Conservation (phyloP, 2,888 invertebrate species). For the Drosophila fungiperda region DNA sequence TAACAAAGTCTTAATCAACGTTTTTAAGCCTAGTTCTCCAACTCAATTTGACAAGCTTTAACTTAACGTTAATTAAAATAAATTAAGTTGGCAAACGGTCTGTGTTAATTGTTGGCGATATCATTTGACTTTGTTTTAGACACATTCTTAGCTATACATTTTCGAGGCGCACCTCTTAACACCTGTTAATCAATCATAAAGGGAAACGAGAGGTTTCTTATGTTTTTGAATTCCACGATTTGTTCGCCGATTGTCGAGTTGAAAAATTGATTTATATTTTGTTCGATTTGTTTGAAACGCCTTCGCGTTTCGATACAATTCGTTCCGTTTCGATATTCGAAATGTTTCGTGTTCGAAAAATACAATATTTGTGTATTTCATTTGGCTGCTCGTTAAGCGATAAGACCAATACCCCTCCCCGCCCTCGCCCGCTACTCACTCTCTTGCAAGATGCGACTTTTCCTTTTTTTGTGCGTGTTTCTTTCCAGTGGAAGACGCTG, state of each 20-base stretch:
- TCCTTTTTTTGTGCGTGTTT: slow-evolving; percentile 4
- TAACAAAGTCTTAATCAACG: too few relatives aligned
- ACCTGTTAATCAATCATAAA: slow-evolving; percentile 1
- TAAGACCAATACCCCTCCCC: slow-evolving; percentile 10
- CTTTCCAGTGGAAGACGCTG: slow-evolving; percentile 48
- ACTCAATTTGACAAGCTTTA: background rate
- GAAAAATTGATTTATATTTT: slow-evolving; percentile 39
- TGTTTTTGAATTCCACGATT: background rate
- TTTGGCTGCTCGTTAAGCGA: slow-evolving; percentile 63
- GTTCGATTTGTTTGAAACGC: slow-evolving; percentile 34
- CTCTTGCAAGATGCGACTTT: slow-evolving; percentile 18
- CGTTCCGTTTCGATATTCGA: slow-evolving; percentile 10
- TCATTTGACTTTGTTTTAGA: background rate
- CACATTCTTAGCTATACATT: background rate
- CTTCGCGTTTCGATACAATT: slow-evolving; percentile 14
- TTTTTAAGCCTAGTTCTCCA: background rate
- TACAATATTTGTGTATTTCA: slow-evolving; percentile 21
- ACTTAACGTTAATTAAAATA: background rate
- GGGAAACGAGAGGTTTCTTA: background rate
- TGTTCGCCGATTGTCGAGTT: background rate
- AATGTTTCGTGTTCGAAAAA: background rate
- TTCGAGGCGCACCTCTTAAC: background rate
- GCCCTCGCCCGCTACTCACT: too few relatives aligned
- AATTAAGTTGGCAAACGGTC: background rate
- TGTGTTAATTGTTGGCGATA: background rate